Evolutionary conservation across 2,113 vertebrate species (phyloP).

Genomic region (Microtus oregoni): DNA sequence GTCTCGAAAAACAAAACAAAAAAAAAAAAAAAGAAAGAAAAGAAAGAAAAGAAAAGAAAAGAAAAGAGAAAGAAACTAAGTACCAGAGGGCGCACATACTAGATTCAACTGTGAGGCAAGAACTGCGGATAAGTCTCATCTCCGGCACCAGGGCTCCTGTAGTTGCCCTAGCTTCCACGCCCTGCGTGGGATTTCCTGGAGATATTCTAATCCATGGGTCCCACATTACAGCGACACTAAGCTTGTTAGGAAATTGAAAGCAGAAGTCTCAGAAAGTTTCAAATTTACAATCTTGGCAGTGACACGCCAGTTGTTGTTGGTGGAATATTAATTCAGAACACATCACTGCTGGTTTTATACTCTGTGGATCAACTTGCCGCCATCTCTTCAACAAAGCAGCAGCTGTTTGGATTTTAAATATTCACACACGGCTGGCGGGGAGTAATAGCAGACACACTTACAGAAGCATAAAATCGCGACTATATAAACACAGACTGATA

Average conservation of each 20-base stretch:
- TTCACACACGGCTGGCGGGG: neutral
- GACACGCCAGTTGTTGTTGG: neutral
- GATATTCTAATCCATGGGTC: neutral
- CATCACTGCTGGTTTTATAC: neutral
- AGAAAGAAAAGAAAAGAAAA: too few species aligned
- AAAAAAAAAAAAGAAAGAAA: too few species aligned
- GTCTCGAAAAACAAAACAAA: too few species aligned
- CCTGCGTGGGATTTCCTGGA: neutral
- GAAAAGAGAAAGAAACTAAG: neutral
- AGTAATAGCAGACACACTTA: conserved; percentile 32
- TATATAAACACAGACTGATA: conserved; percentile 36
- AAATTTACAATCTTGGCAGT: conserved; percentile 49
- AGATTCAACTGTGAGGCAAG: neutral
- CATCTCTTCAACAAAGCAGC: conserved; percentile 50
- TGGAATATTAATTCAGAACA: conserved; percentile 53
- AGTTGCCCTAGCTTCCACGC: neutral
- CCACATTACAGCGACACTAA: neutral
- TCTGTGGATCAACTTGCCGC: conserved; percentile 18
- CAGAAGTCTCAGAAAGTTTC: conserved; percentile 14
- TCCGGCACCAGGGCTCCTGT: too few species aligned
- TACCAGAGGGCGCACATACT: neutral
- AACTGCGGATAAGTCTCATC: neutral
- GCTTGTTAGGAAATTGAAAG: neutral
- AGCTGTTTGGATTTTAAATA: conserved; percentile 60
- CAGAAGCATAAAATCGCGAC: conserved; percentile 16